Conservation (phyloP, 2,888 invertebrate species). For the Autographa pulchrina region DNA sequence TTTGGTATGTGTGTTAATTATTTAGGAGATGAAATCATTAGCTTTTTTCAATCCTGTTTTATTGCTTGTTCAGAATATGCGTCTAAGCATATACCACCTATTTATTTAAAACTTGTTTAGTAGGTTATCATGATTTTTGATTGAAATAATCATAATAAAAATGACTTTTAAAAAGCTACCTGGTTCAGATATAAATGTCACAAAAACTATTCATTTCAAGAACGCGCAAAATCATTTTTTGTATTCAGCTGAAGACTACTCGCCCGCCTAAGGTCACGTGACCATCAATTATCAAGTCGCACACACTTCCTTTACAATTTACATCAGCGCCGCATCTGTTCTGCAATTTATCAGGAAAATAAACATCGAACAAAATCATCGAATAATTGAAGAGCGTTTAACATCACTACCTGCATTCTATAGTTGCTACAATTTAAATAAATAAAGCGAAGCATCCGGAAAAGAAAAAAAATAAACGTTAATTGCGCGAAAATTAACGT, state of each 20-base stretch:
- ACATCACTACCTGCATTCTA: slow-evolving; percentile 24
- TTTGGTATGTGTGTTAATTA: slow-evolving; percentile 43
- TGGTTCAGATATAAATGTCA: not conserved
- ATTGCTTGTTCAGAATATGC: slow-evolving; percentile 10
- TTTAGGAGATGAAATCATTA: slow-evolving; percentile 30
- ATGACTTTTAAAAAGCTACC: not conserved
- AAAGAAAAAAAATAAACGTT: slow-evolving; percentile 17
- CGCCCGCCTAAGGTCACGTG: not conserved
- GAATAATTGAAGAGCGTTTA: not conserved
- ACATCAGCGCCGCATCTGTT: not conserved
- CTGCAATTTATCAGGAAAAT: not conserved
- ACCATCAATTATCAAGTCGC: not conserved
- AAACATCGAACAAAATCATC: not conserved
- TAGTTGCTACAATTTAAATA: slow-evolving; percentile 23
- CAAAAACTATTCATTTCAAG: not conserved
- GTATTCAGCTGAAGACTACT: not conserved
- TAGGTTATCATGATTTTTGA: not conserved
- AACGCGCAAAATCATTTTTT: not conserved
- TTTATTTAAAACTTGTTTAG: not conserved
- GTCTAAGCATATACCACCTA: slow-evolving; percentile 14
- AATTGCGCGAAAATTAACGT: slow-evolving; percentile 27
- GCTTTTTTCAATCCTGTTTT: slow-evolving; percentile 36
- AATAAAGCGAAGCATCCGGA: slow-evolving; percentile 19
- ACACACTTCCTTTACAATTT: not conserved
- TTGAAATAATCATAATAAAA: slow-evolving; percentile 1